Conservation (phyloP, 2,797 vertebrate genomes). For the Nannoperca obscura region DNA sequence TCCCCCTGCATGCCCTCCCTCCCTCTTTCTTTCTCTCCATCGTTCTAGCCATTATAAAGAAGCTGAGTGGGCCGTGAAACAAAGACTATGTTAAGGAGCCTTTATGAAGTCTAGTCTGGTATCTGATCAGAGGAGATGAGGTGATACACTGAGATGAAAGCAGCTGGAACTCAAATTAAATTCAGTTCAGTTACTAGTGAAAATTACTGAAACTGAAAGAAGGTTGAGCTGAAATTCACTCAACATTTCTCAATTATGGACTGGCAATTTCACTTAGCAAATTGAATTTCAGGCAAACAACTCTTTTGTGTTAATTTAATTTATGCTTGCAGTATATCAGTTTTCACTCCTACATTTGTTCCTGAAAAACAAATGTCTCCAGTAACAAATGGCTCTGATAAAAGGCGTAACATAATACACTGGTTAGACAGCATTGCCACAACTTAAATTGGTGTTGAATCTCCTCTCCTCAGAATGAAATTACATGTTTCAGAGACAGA, state of each 20-base stretch:
- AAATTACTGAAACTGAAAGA: slow-evolving; percentile 23
- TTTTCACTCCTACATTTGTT: slow-evolving; percentile 30
- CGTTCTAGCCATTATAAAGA: slow-evolving; percentile 17
- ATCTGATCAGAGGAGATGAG: slow-evolving; percentile 56
- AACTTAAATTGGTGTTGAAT: slow-evolving; percentile 10
- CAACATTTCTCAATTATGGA: slow-evolving; percentile 20
- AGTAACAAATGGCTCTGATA: not conserved
- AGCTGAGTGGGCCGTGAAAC: slow-evolving; percentile 37
- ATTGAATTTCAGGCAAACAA: slow-evolving; percentile 22
- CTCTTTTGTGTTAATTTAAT: slow-evolving; percentile 22
- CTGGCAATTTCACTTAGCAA: slow-evolving; percentile 22
- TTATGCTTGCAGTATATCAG: not conserved
- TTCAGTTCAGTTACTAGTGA: slow-evolving; percentile 13
- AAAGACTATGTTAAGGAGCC: slow-evolving; percentile 40
- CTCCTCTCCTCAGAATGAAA: slow-evolving; percentile 32
- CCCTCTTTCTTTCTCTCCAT: not conserved
- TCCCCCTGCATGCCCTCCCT: not conserved
- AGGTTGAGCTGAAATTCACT: slow-evolving; percentile 4
- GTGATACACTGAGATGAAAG: slow-evolving; percentile 54
- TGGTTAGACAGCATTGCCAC: not conserved
- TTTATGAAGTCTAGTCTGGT: slow-evolving; percentile 31
- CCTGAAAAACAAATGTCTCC: not conserved
- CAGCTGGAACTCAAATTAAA: slow-evolving; percentile 28
- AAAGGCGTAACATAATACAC: slow-evolving; percentile 12
- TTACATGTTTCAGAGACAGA: slow-evolving; percentile 21